These are phyloP conservation scores for Labeo rohita DNA, from an alignment of 2,113 vertebrate genomes.

Conservation along the genomic window DNA sequence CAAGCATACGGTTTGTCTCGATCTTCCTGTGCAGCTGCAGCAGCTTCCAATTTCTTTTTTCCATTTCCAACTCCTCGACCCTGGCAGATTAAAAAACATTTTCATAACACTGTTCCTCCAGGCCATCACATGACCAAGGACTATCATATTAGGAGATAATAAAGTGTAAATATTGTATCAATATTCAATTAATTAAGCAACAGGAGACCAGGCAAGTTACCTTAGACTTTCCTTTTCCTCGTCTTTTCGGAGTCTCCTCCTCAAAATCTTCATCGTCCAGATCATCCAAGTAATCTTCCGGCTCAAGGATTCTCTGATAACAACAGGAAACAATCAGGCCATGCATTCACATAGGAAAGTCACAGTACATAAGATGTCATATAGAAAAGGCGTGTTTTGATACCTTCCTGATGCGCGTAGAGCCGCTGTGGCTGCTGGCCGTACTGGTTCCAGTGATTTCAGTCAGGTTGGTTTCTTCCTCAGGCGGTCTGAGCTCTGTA, in stretches of 20 bases:
- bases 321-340: not conserved
- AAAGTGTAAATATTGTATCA: not conserved
- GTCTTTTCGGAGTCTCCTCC: constrained; percentile 92
- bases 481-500: constrained; percentile 78
- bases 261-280: constrained; percentile 97
- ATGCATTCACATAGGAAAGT: not conserved
- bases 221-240: constrained; percentile 95
- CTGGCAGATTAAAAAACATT: constrained; percentile 65
- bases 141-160: no score
- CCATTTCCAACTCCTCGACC: constrained; percentile 89
- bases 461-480: constrained; percentile 83
- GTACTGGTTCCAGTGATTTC: constrained; percentile 82
- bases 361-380: not conserved
- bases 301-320: constrained; percentile 89
- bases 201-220: constrained; percentile 64
- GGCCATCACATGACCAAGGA: not conserved
- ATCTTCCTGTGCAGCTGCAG: constrained; percentile 87
- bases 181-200: not conserved
- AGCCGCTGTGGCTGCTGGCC: constrained; percentile 78
- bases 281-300: constrained; percentile 94
- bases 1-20: constrained; percentile 96
- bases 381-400: not conserved
- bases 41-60: constrained; percentile 91
- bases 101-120: not conserved
- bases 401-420: constrained; percentile 86